Base-by-base conservation (phyloP, 1,140 invertebrate species). In the Drosophila tsacasi region DNA sequence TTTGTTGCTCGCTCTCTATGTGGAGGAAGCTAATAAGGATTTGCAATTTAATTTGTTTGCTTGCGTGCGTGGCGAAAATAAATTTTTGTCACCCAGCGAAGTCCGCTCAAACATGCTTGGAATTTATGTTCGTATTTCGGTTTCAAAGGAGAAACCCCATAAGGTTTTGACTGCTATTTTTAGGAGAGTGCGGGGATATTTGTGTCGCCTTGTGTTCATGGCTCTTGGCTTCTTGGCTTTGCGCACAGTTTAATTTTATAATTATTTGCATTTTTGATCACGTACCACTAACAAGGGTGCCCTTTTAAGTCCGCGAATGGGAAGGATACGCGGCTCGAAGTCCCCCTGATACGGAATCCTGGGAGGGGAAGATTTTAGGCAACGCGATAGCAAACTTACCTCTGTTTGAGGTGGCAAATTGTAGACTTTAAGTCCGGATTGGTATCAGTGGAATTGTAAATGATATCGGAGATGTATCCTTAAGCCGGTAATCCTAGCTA, bases 31-130 rank as follows among this genome's bases (percentile, higher is more conserved):
- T 83, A 89, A 89, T 83, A 85, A 89, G 87, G 84, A 89, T 89
- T 81, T 87, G 80, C 83, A 87, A 87, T 87, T 87, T 87, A 87
- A 87, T 87, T 87, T 87, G 83, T 72, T 87, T 78, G 83, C 64
- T 87, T 69, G 80, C 83, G 83, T 87, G 83, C 83, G 83, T 87
- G 83, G 80, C 72, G 62, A 32, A 87, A 87, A 87, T 87, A 87
- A 87, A 87, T 87, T 87, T 78, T 80, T 87, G 83, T 63, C 83
- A 82, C 55, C 44, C 50, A 63, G 39, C 57, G 66, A 84, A 72
- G 62, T 72, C 65, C 40, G 32, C 27, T 21, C 35, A 37, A 17
- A 65, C 35, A 65, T 47, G 27, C 30, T 35, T 73, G 32, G 32
- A 55, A 55, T 35, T 87, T 65, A 61, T 46, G 66, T 77, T 83